A percentile compares a stretch with the other conserved stretches of the same genome.
Evolutionary conservation across 2,797 vertebrate genomes (phyloP).

Genomic region (Sphenodon punctatus): DNA sequence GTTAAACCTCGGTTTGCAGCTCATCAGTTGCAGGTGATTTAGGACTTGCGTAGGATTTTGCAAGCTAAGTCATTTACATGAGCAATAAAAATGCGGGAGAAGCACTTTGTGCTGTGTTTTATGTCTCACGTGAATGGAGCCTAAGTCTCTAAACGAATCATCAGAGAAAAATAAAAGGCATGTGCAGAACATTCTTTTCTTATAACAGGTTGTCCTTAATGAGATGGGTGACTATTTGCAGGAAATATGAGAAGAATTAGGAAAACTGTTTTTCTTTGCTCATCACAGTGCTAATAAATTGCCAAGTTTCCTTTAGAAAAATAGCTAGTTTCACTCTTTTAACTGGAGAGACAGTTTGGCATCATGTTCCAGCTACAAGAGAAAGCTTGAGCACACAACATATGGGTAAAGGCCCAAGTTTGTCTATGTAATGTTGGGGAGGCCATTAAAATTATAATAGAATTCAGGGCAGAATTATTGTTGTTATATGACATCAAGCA

Average conservation of each 20-base stretch:
- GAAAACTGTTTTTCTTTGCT: slow-evolving; percentile 26
- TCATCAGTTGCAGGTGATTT: too few species aligned
- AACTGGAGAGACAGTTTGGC: background rate
- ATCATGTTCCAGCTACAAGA: background rate
- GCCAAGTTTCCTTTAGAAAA: background rate
- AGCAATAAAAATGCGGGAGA: too few species aligned
- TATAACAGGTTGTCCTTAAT: background rate
- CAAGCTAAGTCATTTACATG: too few species aligned
- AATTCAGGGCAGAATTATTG: background rate
- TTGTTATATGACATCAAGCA: background rate
- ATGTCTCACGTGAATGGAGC: too few species aligned
- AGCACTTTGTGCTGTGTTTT: too few species aligned
- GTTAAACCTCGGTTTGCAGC: too few species aligned
- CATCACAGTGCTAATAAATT: background rate
- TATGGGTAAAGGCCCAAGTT: background rate
- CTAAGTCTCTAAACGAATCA: too few species aligned
- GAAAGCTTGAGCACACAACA: background rate
- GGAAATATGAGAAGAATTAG: background rate
- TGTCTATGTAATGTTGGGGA: background rate
- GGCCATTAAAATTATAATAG: background rate
- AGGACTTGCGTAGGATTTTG: too few species aligned
- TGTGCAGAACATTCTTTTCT: background rate
- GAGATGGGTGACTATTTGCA: background rate
- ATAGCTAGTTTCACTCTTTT: slow-evolving; percentile 22
- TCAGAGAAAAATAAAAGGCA: background rate